Conservation (phyloP, 2,113 vertebrate genomes). For the Nanorana parkeri region DNA sequence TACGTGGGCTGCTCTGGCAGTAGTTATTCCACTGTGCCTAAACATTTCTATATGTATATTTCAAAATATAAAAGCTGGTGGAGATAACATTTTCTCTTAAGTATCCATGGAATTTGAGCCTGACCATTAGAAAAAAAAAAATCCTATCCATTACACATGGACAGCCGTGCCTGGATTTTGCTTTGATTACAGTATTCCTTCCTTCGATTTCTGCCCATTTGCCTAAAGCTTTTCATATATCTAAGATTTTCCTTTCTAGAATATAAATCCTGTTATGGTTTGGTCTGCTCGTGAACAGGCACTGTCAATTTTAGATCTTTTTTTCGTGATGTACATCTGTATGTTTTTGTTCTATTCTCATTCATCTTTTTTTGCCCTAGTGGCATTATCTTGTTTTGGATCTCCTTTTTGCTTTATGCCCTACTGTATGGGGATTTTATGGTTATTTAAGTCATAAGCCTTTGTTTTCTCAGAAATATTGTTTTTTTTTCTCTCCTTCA, state of each 20-base stretch:
- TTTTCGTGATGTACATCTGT: slow-evolving; percentile 8
- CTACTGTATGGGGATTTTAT: slow-evolving; percentile 20
- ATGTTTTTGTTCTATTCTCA: not conserved
- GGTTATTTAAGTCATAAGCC: slow-evolving; percentile 1
- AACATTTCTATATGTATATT: too few relatives aligned
- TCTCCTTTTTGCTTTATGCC: not conserved
- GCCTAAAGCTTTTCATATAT: slow-evolving; percentile 11
- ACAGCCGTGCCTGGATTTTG: not conserved
- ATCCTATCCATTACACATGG: not conserved
- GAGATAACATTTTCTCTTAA: too few relatives aligned
- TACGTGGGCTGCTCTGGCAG: too few relatives aligned
- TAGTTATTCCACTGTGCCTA: too few relatives aligned
- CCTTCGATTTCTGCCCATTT: not conserved
- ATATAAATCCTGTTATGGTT: not conserved
- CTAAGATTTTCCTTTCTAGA: not conserved
- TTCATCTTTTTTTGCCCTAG: not conserved
- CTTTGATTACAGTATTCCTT: not conserved
- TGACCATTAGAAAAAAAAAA: not conserved
- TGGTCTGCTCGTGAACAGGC: slow-evolving; percentile 2
- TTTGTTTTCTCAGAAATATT: slow-evolving; percentile 12
- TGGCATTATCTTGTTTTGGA: slow-evolving; percentile 22
- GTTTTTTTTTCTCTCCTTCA: not conserved
- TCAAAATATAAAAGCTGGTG: too few relatives aligned
- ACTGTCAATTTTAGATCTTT: slow-evolving; percentile 8
- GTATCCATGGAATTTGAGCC: too few relatives aligned